Evolutionary conservation across 2,888 invertebrate genomes (phyloP).

Genomic region (Steinernema hermaphroditum): DNA sequence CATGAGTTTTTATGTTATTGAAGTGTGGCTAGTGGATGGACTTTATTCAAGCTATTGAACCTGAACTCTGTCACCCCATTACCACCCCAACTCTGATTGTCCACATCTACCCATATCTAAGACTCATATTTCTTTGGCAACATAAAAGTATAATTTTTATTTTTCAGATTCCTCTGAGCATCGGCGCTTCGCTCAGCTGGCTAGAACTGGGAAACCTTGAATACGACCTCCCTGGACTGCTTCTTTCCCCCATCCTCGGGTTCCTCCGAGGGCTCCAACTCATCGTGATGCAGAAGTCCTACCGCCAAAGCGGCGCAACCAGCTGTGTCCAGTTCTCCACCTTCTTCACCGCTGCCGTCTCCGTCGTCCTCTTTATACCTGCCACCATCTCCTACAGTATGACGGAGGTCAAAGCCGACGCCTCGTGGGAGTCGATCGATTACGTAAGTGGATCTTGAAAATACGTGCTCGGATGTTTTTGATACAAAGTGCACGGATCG

Average conservation of each 20-base stretch:
- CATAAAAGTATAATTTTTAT: too few species aligned
- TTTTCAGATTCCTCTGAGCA: constrained; percentile 53
- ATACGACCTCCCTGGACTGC: constrained; percentile 49
- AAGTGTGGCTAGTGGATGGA: too few species aligned
- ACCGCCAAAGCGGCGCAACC: constrained; percentile 29
- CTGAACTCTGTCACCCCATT: too few species aligned
- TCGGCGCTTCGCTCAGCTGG: constrained; percentile 61
- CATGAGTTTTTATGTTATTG: too few species aligned
- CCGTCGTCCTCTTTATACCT: constrained; percentile 47
- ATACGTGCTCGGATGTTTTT: too few species aligned
- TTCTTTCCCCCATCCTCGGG: constrained; percentile 53
- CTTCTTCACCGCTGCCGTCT: constrained; percentile 42
- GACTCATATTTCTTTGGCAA: too few species aligned
- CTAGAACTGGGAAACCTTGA: constrained; percentile 63
- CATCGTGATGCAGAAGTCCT: constrained; percentile 42
- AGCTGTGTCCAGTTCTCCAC: constrained; percentile 48
- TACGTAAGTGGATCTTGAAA: constrained; percentile 48
- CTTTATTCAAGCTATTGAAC: too few species aligned
- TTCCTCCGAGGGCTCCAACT: constrained; percentile 49
- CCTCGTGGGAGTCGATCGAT: constrained; percentile 65
- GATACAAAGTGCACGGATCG: background rate
- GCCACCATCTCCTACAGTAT: constrained; percentile 53
- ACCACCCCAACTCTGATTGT: too few species aligned
- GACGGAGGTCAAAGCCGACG: constrained; percentile 56
- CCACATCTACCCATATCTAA: too few species aligned